Percentiles rank a stretch among this genome's conserved stretches.
These are phyloP conservation scores for Sylvilagus floridanus DNA, from an alignment of 2,797 vertebrate genomes.

Conservation along the genomic window DNA sequence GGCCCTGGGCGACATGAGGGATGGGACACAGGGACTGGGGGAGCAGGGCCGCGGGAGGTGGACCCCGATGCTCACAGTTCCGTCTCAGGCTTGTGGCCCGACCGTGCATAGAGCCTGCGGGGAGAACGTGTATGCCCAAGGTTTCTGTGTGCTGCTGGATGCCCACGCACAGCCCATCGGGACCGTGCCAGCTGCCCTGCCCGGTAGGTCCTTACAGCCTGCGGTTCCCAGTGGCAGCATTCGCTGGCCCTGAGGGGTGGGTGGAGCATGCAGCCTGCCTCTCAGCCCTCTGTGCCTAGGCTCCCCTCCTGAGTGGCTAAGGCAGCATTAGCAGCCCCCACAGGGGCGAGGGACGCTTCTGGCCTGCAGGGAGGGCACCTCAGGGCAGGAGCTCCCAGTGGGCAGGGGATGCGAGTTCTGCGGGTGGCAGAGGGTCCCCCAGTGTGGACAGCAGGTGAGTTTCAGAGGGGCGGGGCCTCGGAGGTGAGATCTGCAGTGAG, in stretches of 20 bases:
- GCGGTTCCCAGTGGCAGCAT: rapidly evolving
- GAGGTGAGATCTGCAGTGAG: neutral
- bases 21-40: neutral
- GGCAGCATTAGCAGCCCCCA: neutral
- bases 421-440: neutral
- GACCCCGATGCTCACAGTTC: neutral
- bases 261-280: neutral
- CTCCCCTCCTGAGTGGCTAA: neutral
- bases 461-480: neutral
- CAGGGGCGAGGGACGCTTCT: too few species aligned
- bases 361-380: neutral
- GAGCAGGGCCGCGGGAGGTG: neutral
- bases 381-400: neutral
- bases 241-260: rapidly evolving
- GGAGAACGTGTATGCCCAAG: conserved; percentile 71
- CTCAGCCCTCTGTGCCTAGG: neutral
- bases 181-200: neutral
- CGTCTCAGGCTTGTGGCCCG: conserved; percentile 78
- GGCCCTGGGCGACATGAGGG: neutral
- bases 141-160: conserved; percentile 77
- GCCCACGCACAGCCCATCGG: neutral
- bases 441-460: neutral
- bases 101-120: conserved; percentile 74
- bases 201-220: conserved; percentile 64
- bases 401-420: neutral